Conservation (phyloP, 2,888 invertebrate species). For the Ornithoptera priamus region DNA sequence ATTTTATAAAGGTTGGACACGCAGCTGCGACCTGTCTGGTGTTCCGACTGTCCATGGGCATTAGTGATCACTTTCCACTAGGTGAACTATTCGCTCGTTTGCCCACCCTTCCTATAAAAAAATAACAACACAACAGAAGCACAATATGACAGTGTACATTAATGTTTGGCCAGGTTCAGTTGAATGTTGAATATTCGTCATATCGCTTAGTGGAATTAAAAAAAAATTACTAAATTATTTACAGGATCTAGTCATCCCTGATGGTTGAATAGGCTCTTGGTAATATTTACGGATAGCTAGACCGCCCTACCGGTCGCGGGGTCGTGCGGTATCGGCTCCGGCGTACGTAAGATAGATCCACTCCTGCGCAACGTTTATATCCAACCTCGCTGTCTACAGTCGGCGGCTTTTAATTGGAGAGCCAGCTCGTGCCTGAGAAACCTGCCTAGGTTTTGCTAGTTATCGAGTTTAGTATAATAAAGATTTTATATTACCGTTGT, state of each 20-base stretch:
- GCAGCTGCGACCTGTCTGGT: too few species aligned
- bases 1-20: too few species aligned
- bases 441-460: conserved; percentile 12
- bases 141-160: too few species aligned
- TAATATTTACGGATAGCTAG: conserved; percentile 26
- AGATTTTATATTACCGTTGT: conserved; percentile 10
- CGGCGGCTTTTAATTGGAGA: conserved; percentile 64
- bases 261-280: background rate
- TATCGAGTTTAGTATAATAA: conserved; percentile 26
- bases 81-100: too few species aligned
- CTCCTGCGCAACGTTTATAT: conserved; percentile 46
- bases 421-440: conserved; percentile 42
- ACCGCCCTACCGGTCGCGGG: conserved; percentile 34
- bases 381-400: conserved; percentile 51
- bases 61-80: too few species aligned
- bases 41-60: too few species aligned
- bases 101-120: too few species aligned
- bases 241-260: background rate
- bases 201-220: too few species aligned
- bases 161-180: too few species aligned
- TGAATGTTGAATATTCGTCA: too few species aligned
- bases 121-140: too few species aligned
- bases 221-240: too few species aligned
- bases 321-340: conserved; percentile 40
- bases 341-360: conserved; percentile 35